Conservation (phyloP, 1,140 invertebrate species). For the Anastrepha ludens region DNA sequence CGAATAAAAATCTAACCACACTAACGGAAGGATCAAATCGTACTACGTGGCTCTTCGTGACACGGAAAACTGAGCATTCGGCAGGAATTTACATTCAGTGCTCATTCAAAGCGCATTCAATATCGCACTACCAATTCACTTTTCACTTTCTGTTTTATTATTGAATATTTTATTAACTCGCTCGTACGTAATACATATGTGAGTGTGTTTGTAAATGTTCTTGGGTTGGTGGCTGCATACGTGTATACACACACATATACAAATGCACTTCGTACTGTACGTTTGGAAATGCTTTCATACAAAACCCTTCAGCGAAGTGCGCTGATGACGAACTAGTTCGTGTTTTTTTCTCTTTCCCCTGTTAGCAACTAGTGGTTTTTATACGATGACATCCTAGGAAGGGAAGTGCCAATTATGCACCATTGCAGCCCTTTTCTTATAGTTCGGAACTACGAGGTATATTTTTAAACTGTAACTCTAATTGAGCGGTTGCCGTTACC, state of each 20-base stretch:
- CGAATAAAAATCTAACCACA: constrained; percentile 15
- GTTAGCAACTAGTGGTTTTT: too few species aligned
- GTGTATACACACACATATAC: not conserved
- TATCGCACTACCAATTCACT: not conserved
- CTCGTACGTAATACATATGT: not conserved
- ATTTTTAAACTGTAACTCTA: too few species aligned
- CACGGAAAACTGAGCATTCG: not conserved
- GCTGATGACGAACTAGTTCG: too few species aligned
- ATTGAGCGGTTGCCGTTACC: too few species aligned
- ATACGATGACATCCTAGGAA: too few species aligned
- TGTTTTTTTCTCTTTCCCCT: too few species aligned
- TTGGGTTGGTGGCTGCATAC: not conserved
- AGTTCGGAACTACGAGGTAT: too few species aligned
- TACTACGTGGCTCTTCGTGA: not conserved
- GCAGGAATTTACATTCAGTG: not conserved
- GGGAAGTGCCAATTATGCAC: too few species aligned
- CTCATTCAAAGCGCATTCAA: constrained; percentile 12
- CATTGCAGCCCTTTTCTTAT: too few species aligned
- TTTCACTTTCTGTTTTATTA: constrained; percentile 11
- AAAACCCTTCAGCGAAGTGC: too few species aligned
- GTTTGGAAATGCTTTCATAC: too few species aligned
- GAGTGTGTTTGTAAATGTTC: not conserved
- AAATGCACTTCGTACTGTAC: not conserved
- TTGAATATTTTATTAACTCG: constrained; percentile 30
- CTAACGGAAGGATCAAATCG: not conserved